These are phyloP conservation scores for Spatula versicolor DNA, from an alignment of 2,797 vertebrate species.

Conservation along the genomic window DNA sequence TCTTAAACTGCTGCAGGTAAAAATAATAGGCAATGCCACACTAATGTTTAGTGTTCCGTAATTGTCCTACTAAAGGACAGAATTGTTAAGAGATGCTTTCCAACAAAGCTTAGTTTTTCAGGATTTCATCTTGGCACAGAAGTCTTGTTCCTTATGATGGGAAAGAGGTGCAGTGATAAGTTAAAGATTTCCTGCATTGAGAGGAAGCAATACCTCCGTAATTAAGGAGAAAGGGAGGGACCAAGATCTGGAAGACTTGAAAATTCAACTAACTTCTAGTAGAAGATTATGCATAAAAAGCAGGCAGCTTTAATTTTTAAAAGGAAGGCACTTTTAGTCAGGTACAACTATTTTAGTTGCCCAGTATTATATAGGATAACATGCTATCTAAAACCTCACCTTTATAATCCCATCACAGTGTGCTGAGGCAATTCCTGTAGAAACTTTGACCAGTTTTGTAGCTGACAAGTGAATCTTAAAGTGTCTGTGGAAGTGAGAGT, in stretches of 20 bases:
- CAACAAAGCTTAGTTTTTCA: neutral
- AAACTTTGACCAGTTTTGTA: constrained; percentile 85
- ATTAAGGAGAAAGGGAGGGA: no score
- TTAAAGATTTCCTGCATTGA: no score
- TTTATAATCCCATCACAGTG: constrained; percentile 88
- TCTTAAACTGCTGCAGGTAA: neutral
- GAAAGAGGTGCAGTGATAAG: no score
- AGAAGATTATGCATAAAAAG: neutral
- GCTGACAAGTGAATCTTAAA: constrained; percentile 90
- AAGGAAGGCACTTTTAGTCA: neutral
- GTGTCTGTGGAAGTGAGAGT: constrained; percentile 91
- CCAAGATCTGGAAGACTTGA: no score
- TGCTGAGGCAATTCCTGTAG: constrained; percentile 88
- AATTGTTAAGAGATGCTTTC: neutral
- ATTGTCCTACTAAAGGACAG: neutral
- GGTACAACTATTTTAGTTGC: neutral
- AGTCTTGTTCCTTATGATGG: no score
- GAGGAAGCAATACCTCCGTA: no score
- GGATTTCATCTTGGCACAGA: no score
- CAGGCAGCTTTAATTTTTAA: neutral
- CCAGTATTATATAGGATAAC: neutral
- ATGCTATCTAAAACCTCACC: constrained; percentile 75
- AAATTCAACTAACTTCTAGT: neutral
- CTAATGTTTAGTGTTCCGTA: neutral
- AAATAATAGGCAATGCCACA: neutral